Percentiles rank a stretch among this genome's conserved stretches.
These are phyloP conservation scores for Crotalus horridus DNA, from an alignment of 2,113 vertebrate species.

Conservation along the genomic window DNA sequence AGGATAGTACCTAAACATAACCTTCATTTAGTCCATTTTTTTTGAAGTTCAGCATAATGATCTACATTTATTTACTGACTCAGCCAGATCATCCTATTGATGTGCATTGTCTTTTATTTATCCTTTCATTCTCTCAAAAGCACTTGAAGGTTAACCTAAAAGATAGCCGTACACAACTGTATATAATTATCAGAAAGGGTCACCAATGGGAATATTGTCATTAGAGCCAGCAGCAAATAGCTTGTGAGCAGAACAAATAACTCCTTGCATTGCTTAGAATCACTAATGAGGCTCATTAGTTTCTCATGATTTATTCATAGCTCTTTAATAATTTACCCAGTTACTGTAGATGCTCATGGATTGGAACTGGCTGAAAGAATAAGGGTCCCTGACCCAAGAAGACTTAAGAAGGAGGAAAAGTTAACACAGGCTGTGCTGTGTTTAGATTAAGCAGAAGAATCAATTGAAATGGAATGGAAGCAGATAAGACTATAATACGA, in stretches of 20 bases:
- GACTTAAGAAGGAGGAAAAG: not conserved
- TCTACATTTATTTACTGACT: not conserved
- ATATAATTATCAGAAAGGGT: not conserved
- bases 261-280: slow-evolving; percentile 37
- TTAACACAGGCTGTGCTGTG: not conserved
- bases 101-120: not conserved
- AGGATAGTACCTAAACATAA: not conserved
- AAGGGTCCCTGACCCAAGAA: not conserved
- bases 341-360: not conserved
- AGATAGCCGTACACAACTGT: slow-evolving; percentile 1
- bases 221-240: slow-evolving; percentile 41
- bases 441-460: not conserved
- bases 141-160: slow-evolving; percentile 40
- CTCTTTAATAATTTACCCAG: slow-evolving; percentile 9
- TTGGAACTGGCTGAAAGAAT: slow-evolving; percentile 1
- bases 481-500: not conserved
- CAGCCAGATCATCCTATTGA: not conserved
- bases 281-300: slow-evolving; percentile 42
- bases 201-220: slow-evolving; percentile 34
- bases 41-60: not conserved
- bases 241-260: slow-evolving; percentile 33
- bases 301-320: slow-evolving; percentile 20
- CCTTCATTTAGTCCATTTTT: not conserved
- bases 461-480: not conserved
- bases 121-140: slow-evolving; percentile 12